Conservation (phyloP, 1,140 invertebrate genomes). For the Ruditapes philippinarum region DNA sequence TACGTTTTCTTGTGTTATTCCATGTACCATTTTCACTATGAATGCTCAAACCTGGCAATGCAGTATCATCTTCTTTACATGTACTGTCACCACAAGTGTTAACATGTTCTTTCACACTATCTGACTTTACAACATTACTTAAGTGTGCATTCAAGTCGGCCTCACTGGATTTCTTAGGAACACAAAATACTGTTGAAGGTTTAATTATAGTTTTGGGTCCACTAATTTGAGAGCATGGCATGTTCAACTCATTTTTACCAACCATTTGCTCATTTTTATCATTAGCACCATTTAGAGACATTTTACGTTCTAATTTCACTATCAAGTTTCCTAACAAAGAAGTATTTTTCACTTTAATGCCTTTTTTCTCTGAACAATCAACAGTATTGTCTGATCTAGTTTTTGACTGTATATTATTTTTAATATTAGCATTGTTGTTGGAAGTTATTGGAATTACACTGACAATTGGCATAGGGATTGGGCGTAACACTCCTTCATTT, state of each 20-base stretch:
- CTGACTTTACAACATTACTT: no score
- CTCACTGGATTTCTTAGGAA: slow-evolving; percentile 34
- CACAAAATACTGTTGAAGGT: slow-evolving; percentile 60
- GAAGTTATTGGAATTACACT: not conserved
- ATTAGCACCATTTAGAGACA: not conserved
- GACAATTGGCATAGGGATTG: not conserved
- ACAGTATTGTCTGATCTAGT: not conserved
- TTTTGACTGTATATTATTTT: not conserved
- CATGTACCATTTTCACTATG: no score
- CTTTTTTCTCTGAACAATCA: not conserved
- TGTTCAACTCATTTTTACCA: not conserved
- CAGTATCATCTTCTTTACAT: no score
- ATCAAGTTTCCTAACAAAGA: not conserved
- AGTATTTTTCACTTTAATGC: not conserved
- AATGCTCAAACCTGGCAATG: no score
- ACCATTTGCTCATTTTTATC: not conserved
- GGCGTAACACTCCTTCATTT: not conserved
- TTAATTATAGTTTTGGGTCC: slow-evolving; percentile 22
- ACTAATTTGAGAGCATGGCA: not conserved
- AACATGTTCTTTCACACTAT: no score
- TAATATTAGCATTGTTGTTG: not conserved
- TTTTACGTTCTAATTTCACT: not conserved
- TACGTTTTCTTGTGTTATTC: no score
- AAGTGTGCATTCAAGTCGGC: no score
- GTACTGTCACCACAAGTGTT: no score